phyloP scores from a whole-genome alignment of 2,888 invertebrate genomes.

The Calameuta pallipes region DNA sequence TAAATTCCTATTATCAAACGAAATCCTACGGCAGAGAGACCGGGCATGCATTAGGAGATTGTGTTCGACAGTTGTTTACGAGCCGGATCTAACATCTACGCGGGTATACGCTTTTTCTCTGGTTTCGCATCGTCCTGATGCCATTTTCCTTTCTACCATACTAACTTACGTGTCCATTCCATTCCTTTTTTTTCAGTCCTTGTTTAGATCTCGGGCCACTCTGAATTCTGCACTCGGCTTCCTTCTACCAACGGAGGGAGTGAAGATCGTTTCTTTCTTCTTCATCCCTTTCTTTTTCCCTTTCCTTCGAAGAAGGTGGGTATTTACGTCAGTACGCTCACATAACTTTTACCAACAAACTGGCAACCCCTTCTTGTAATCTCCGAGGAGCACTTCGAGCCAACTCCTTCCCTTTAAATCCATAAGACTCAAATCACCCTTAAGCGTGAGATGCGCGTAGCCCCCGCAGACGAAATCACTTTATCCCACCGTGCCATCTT shows the following conservation, averaged over 20 bases:
- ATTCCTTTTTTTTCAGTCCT: conserved; percentile 21
- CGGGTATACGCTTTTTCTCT: conserved; percentile 15
- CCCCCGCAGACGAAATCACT: background rate
- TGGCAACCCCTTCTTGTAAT: conserved; percentile 47
- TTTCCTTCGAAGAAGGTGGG: conserved; percentile 32
- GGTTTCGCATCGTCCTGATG: conserved; percentile 20
- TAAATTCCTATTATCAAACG: conserved; percentile 58
- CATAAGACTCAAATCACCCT: background rate
- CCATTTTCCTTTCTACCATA: conserved; percentile 39
- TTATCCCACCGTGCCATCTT: background rate
- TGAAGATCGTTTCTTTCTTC: background rate
- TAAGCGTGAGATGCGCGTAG: background rate
- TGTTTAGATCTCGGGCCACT: conserved; percentile 13
- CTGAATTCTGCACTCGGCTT: conserved; percentile 24
- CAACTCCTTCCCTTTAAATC: conserved; percentile 24
- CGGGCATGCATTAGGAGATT: conserved; percentile 64
- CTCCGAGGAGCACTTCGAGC: conserved; percentile 44
- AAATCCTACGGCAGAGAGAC: conserved; percentile 40
- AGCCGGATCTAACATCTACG: conserved; percentile 45
- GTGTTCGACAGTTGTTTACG: conserved; percentile 65
- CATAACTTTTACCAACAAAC: conserved; percentile 57
- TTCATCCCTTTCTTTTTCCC: background rate
- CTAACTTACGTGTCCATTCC: conserved; percentile 31
- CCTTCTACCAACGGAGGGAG: conserved; percentile 9
- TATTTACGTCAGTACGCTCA: conserved; percentile 54